A percentile compares a stretch with the other conserved stretches of the same genome.
Evolutionary conservation across 2,888 invertebrate species (phyloP).

Genomic region (Spodoptera picta): DNA sequence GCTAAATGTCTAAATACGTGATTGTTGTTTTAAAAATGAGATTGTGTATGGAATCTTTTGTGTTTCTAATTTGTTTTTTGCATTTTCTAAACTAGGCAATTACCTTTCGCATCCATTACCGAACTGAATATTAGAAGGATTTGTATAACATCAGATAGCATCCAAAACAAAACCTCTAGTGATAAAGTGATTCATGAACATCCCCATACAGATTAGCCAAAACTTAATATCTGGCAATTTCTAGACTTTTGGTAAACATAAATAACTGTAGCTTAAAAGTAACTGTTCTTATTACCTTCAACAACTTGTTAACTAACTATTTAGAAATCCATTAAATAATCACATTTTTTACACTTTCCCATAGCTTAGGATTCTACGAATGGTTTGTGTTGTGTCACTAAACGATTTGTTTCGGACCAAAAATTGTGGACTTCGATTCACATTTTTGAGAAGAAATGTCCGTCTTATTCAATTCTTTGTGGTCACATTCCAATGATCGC

Average conservation of each 20-base stretch:
- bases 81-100: no score
- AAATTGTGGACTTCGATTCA: constrained; percentile 60
- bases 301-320: constrained; percentile 25
- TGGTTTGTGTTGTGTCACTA: constrained; percentile 74
- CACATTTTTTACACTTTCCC: constrained; percentile 72
- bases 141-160: no score
- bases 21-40: no score
- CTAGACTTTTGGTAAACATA: constrained; percentile 7
- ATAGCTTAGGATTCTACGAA: constrained; percentile 68
- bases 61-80: no score
- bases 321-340: constrained; percentile 63
- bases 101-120: no score
- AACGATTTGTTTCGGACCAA: constrained; percentile 74
- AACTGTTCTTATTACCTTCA: constrained; percentile 23
- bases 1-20: not conserved
- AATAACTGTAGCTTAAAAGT: constrained; percentile 11
- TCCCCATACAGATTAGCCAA: not conserved
- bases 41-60: no score
- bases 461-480: constrained; percentile 70
- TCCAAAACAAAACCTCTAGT: no score
- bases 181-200: no score
- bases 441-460: constrained; percentile 71
- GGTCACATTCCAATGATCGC: constrained; percentile 76
- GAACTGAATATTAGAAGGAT: no score
- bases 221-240: not conserved